A percentile compares a stretch with the other conserved stretches of the same genome.
phyloP scores from a whole-genome alignment of 2,797 vertebrate genomes.

The Carcharodon carcharias region DNA sequence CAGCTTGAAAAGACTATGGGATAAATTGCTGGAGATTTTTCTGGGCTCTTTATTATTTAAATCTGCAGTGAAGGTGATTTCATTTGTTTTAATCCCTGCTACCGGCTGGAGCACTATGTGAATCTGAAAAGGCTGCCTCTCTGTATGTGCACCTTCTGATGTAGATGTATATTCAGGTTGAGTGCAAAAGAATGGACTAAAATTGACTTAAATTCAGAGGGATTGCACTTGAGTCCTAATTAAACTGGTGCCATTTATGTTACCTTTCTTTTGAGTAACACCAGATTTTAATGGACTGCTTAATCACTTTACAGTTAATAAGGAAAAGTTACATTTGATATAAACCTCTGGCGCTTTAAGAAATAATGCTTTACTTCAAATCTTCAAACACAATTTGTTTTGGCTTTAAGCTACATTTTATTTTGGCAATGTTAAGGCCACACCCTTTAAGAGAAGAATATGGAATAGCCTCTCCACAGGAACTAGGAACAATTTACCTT shows the following conservation, averaged over 20 bases:
- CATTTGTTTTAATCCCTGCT: background rate
- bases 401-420: background rate
- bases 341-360: too few relatives aligned
- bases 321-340: too few relatives aligned
- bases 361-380: background rate
- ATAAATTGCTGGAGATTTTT: background rate
- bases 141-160: background rate
- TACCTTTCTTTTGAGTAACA: too few relatives aligned
- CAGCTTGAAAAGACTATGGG: background rate
- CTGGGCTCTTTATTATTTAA: background rate
- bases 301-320: background rate
- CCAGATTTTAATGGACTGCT: background rate
- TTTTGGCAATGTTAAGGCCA: too few relatives aligned
- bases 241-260: background rate
- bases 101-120: background rate
- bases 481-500: background rate
- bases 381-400: background rate
- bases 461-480: background rate
- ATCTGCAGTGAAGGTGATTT: background rate
- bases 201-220: too few relatives aligned
- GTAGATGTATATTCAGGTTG: background rate
- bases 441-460: background rate
- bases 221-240: background rate
- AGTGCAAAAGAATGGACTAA: background rate
- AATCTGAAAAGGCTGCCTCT: background rate